These are phyloP conservation scores for Neosilurus hyrtlii DNA, from an alignment of 2,797 vertebrate genomes.

Conservation along the genomic window DNA sequence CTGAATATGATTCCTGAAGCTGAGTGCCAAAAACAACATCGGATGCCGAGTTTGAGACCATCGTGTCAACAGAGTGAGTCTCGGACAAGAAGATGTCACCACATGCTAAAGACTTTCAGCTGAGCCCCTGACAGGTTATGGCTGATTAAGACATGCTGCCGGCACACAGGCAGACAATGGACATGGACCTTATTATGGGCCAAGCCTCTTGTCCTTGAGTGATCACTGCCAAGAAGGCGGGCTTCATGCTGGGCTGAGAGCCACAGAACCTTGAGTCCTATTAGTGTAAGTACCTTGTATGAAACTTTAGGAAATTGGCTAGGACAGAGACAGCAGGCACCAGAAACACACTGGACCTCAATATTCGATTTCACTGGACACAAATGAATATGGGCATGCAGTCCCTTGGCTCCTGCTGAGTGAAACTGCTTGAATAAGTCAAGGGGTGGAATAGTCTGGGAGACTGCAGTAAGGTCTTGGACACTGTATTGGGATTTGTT, in stretches of 20 bases:
- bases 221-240: conserved; percentile 20
- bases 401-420: background rate
- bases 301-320: conserved; percentile 25
- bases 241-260: conserved; percentile 20
- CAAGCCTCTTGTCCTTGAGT: conserved; percentile 21
- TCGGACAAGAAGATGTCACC: conserved; percentile 39
- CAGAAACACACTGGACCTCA: conserved; percentile 53
- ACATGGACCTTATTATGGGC: conserved; percentile 36
- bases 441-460: background rate
- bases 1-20: conserved; percentile 43
- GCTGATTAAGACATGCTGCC: conserved; percentile 32
- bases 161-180: conserved; percentile 33
- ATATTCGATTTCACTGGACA: conserved; percentile 63
- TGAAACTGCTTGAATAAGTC: background rate
- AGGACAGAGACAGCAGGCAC: conserved; percentile 27
- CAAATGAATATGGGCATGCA: conserved; percentile 60
- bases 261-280: conserved; percentile 39
- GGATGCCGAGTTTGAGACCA: conserved; percentile 44
- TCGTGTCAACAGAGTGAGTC: conserved; percentile 41
- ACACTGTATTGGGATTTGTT: background rate
- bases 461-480: background rate
- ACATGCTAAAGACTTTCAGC: conserved; percentile 55
- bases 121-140: conserved; percentile 43
- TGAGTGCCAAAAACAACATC: conserved; percentile 44
- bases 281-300: conserved; percentile 34